A percentile compares a stretch with the other conserved stretches of the same genome.
phyloP scores from a whole-genome alignment of 2,888 invertebrate species.

The Cheilosia impressa region DNA sequence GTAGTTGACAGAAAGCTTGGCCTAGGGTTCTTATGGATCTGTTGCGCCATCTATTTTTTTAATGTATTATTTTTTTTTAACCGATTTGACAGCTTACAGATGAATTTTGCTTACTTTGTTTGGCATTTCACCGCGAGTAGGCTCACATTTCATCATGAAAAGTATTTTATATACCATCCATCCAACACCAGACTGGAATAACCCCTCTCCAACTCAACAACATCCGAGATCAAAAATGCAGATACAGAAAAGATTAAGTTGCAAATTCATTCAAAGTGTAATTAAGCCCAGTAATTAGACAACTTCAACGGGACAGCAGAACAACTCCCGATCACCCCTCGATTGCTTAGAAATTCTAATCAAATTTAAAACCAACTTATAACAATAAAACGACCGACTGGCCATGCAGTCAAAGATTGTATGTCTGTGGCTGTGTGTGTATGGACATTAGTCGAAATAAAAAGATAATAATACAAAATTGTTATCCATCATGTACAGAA shows the following conservation, averaged over 20 bases:
- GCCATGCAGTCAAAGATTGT: background rate
- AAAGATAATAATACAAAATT: slow-evolving; percentile 52
- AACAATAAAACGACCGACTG: slow-evolving; percentile 16
- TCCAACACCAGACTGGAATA: background rate
- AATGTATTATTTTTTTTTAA: too few species aligned
- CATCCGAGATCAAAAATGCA: slow-evolving; percentile 1
- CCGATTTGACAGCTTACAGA: too few species aligned
- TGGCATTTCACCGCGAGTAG: too few species aligned
- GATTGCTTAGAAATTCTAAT: slow-evolving; percentile 3
- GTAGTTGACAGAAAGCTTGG: too few species aligned
- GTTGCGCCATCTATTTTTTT: too few species aligned
- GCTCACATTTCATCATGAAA: too few species aligned
- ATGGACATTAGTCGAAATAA: slow-evolving; percentile 61
- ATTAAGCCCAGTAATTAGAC: slow-evolving; percentile 56
- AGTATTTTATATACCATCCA: too few species aligned
- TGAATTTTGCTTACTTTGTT: too few species aligned
- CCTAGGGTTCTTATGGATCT: too few species aligned
- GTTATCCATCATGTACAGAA: slow-evolving; percentile 58
- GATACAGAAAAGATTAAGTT: slow-evolving; percentile 36
- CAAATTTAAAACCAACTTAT: slow-evolving; percentile 33
- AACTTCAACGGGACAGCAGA: slow-evolving; percentile 27
- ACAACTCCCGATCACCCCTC: background rate
- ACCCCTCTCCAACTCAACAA: background rate
- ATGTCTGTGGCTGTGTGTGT: background rate
- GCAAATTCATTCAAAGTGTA: slow-evolving; percentile 48